Conservation (phyloP, 2,888 invertebrate genomes). For the Ophonus ardosiacus region DNA sequence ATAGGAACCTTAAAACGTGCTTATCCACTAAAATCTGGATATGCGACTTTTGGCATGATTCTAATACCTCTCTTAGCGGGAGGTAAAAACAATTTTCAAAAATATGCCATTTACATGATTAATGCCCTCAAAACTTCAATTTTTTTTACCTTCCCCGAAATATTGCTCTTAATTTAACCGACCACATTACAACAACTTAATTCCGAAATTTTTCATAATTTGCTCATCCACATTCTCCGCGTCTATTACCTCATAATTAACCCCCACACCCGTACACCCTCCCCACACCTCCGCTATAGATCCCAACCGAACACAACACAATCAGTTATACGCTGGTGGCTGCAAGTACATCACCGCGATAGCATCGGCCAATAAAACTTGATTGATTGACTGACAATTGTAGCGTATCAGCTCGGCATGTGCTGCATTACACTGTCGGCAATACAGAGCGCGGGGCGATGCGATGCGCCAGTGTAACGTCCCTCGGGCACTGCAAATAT, state of each 20-base stretch:
- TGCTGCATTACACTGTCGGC: background rate
- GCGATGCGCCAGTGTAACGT: background rate
- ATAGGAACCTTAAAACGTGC: too few species aligned
- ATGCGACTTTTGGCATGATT: too few species aligned
- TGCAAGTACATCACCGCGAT: constrained; percentile 49
- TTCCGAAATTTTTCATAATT: too few species aligned
- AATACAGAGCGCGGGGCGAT: too few species aligned
- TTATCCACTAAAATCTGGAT: too few species aligned
- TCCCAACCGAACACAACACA: background rate
- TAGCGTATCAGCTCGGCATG: constrained; percentile 38
- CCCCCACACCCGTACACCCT: background rate
- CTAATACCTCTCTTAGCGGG: too few species aligned
- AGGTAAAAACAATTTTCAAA: too few species aligned
- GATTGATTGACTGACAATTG: constrained; percentile 63
- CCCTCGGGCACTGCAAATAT: constrained; percentile 18
- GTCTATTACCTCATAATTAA: background rate
- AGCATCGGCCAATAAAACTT: constrained; percentile 53
- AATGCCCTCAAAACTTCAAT: too few species aligned
- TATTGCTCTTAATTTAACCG: too few species aligned
- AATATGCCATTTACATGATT: too few species aligned
- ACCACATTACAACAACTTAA: too few species aligned
- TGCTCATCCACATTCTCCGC: background rate
- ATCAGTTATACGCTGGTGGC: constrained; percentile 5
- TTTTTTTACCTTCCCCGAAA: too few species aligned
- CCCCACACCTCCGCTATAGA: background rate